Conservation (phyloP, 2,888 invertebrate species). For the Gymnoscelis rufifasciata region DNA sequence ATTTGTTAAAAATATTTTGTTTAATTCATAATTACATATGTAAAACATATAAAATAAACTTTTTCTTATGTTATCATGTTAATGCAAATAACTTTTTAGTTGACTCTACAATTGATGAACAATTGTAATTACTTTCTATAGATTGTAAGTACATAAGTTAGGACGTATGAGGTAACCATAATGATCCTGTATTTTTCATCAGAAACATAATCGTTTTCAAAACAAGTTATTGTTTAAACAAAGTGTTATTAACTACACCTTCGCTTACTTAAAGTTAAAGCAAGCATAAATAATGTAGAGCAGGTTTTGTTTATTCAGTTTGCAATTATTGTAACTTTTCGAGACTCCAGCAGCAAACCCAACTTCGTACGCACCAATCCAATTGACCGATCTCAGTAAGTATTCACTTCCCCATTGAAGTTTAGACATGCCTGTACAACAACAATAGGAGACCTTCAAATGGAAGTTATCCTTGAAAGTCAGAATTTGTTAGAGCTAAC, state of each 20-base stretch:
- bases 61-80: too few species aligned
- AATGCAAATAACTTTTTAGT: too few species aligned
- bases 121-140: too few species aligned
- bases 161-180: too few species aligned
- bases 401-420: conserved; percentile 4
- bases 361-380: conserved; percentile 3
- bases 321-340: background rate
- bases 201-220: too few species aligned
- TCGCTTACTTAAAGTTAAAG: background rate
- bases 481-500: conserved; percentile 12
- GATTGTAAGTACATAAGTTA: too few species aligned
- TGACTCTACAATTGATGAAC: too few species aligned
- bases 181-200: too few species aligned
- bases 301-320: conserved; percentile 11
- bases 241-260: background rate
- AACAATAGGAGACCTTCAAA: conserved; percentile 23
- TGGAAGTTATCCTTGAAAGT: conserved; percentile 25
- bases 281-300: background rate
- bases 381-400: background rate
- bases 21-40: too few species aligned
- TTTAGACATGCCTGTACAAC: conserved; percentile 13
- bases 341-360: conserved; percentile 9
- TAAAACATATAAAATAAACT: too few species aligned
- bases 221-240: background rate
- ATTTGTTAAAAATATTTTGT: too few species aligned